These are phyloP conservation scores for Balaenoptera acutorostrata DNA, from an alignment of 2,113 vertebrate species.

Conservation along the genomic window DNA sequence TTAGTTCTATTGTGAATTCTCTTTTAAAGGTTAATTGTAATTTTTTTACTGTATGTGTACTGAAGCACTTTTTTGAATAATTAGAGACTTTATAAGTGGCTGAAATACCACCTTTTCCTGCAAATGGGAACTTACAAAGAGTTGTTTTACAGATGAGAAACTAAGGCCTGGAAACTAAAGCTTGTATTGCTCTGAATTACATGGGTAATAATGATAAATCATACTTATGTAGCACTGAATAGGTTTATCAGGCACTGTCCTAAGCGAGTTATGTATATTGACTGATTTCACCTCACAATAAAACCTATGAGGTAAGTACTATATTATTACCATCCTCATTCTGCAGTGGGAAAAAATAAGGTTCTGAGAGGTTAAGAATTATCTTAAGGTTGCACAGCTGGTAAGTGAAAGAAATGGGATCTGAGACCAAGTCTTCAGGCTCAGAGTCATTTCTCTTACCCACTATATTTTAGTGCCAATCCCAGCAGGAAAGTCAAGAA, in stretches of 20 bases:
- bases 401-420: background rate
- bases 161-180: background rate
- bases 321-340: background rate
- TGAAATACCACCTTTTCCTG: background rate
- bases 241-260: background rate
- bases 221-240: background rate
- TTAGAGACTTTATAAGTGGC: background rate
- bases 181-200: background rate
- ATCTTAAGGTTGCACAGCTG: background rate
- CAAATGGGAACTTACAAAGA: background rate
- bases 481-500: background rate
- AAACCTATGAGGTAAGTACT: background rate
- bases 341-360: background rate
- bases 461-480: background rate
- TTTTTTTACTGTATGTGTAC: background rate
- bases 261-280: too few relatives aligned
- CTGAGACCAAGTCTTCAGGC: background rate
- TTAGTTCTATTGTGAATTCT: background rate
- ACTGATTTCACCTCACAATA: background rate
- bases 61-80: background rate
- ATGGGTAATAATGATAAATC: background rate
- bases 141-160: background rate
- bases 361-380: background rate
- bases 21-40: background rate
- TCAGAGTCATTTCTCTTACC: background rate